Percentiles rank a stretch among this genome's conserved stretches.
Evolutionary conservation across 2,113 vertebrate species (phyloP).

Genomic region (Haemorhous mexicanus): DNA sequence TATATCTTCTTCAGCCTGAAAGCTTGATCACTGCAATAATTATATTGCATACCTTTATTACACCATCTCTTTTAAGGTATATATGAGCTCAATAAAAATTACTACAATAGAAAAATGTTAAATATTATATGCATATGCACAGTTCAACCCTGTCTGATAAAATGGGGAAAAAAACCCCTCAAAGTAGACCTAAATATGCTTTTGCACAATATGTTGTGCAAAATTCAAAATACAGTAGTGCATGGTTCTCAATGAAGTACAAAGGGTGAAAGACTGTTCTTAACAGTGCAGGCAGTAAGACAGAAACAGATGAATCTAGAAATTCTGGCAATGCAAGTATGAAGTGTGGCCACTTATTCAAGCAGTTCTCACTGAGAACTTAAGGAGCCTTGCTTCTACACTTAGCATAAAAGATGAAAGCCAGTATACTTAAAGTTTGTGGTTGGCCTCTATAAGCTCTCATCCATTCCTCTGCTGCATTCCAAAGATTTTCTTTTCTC

Average conservation of each 20-base stretch:
- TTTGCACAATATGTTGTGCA: neutral
- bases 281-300: neutral
- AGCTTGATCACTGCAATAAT: neutral
- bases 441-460: neutral
- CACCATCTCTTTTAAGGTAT: neutral
- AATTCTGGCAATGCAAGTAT: neutral
- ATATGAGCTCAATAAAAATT: constrained; percentile 39
- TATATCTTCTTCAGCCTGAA: neutral
- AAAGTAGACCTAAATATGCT: neutral
- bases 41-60: neutral
- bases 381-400: neutral
- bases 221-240: neutral
- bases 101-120: neutral
- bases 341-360: neutral
- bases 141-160: neutral
- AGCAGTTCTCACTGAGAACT: neutral
- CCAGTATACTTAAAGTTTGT: neutral
- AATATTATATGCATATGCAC: neutral
- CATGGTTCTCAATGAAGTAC: neutral
- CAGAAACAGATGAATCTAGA: neutral
- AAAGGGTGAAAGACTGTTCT: neutral
- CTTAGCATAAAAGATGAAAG: neutral
- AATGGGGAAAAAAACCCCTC: neutral
- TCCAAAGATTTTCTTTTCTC: neutral
- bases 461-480: neutral